Evolutionary conservation across 1,140 invertebrate species (phyloP).

Genomic region (Condylostylus longicornis): DNA sequence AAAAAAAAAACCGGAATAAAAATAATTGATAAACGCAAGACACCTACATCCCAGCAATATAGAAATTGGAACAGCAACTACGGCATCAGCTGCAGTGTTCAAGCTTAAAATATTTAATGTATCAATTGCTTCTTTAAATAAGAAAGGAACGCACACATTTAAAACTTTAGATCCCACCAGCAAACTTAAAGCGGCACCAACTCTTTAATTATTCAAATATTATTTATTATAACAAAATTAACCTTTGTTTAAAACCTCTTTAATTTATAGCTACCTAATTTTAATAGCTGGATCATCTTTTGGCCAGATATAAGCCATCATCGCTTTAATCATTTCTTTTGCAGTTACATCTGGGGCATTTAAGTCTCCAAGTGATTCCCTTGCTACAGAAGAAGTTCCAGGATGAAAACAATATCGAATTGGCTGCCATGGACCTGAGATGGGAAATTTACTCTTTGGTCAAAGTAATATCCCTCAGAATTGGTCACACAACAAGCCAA

Average conservation of each 20-base stretch:
- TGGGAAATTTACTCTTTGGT: constrained; percentile 26
- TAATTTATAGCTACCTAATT: constrained; percentile 16
- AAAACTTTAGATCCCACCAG: constrained; percentile 70
- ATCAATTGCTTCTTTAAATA: constrained; percentile 91
- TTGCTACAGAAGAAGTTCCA: constrained; percentile 53
- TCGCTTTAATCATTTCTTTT: constrained; percentile 68
- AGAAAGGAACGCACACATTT: constrained; percentile 90
- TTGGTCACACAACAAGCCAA: constrained; percentile 29
- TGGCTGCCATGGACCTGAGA: constrained; percentile 17
- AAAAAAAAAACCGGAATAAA: background rate
- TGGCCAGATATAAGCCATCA: constrained; percentile 93
- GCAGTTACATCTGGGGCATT: constrained; percentile 47
- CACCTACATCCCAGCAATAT: constrained; percentile 82
- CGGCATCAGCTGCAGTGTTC: constrained; percentile 53
- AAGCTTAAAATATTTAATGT: constrained; percentile 64
- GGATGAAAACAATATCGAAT: constrained; percentile 76
- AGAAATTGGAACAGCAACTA: constrained; percentile 57
- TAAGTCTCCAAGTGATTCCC: constrained; percentile 41
- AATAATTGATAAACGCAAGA: constrained; percentile 2
- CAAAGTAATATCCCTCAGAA: constrained; percentile 25
- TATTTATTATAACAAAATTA: background rate
- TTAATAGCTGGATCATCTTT: constrained; percentile 39
- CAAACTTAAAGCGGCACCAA: constrained; percentile 68
- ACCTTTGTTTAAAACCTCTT: background rate
- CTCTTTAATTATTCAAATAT: constrained; percentile 36